Base-by-base conservation (phyloP, 2,797 vertebrate genomes). In the Cyprinella venusta region DNA sequence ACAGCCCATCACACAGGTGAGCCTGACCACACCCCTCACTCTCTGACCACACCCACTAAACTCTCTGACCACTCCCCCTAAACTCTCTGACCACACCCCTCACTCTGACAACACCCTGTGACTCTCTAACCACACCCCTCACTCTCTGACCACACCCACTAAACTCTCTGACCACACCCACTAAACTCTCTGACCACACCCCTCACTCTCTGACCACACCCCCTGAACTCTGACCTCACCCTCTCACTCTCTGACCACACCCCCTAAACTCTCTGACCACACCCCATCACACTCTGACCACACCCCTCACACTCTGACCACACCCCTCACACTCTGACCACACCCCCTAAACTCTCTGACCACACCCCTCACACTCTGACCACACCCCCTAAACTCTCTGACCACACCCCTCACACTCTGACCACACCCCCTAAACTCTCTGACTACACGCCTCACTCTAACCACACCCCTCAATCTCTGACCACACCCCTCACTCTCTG, bases 1-100 rank as follows among this genome's bases (percentile, higher is more conserved):
- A 24, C 93, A 92, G 79, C 26, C 90, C 0, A 81, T 94, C 84
- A 91, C 93, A 80, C 88, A 88, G 87, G 79, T 81, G 56, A 81
- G 79, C 18, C 26, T 77, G 40, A 21, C 10, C 8, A 38, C 38
- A 38, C 38, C 38, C n/a, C 6, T 2, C 2, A 40, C 10, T 24
- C 21, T 13, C 67, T 24, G 12, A 8, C 36, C 19, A 65, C 61
- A 18, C 56, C n/a, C n/a, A 5, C 40, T 38, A 1, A 50, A 21
- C 5, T n/a, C 36, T 12, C 65, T 40, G 12, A 8, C 36, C 19
- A 65, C 61, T 8, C n/a, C n/a, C 10, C 3, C 2, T 1, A 45
- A 3, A 0, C 9, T 1, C n/a, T 4, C 8, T n/a, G 8, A 59
- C 3, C 50, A 19, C 50, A 2, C 18, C 50, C 50, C 6, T 13